phyloP scores from a whole-genome alignment of 2,797 vertebrate species.

The Pygocentrus nattereri region DNA sequence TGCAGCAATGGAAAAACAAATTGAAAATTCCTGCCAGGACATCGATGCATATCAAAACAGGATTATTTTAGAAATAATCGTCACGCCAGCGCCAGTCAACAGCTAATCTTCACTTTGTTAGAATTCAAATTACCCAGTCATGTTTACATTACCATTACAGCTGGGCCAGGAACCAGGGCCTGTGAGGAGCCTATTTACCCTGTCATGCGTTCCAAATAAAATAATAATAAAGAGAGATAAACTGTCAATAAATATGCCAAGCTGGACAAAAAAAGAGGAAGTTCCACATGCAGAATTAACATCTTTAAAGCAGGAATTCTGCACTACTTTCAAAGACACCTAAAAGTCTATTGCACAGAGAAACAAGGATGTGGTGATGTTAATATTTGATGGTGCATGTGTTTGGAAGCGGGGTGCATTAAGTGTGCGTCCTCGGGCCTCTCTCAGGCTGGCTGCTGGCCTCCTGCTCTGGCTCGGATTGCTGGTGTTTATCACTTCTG shows the following conservation, averaged over 20 bases:
- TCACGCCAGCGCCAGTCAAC: conserved; percentile 81
- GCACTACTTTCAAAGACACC: conserved; percentile 2
- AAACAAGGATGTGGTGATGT: conserved; percentile 52
- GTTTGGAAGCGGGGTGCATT: conserved; percentile 82
- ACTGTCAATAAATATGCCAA: conserved; percentile 76
- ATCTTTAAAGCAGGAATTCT: conserved; percentile 62
- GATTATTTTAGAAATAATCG: conserved; percentile 89
- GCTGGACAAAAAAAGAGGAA: conserved; percentile 72
- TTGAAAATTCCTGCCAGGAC: conserved; percentile 86
- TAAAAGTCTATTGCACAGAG: conserved; percentile 20
- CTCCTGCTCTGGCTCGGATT: conserved; percentile 87
- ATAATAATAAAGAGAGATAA: conserved; percentile 76
- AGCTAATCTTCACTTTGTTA: conserved; percentile 88
- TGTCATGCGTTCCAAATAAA: conserved; percentile 75
- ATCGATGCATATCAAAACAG: conserved; percentile 89
- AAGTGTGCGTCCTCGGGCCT: conserved; percentile 90
- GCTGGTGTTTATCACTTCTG: conserved; percentile 94
- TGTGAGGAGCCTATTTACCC: conserved; percentile 78
- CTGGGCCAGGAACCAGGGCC: conserved; percentile 74
- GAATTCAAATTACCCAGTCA: conserved; percentile 86
- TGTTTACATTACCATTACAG: conserved; percentile 85
- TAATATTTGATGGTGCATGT: conserved; percentile 79
- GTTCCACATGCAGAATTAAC: conserved; percentile 69
- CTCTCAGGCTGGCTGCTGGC: conserved; percentile 86
- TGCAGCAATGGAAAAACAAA: conserved; percentile 86